Conservation (phyloP, 2,797 vertebrate genomes). For the Neopelma chrysocephalum region DNA sequence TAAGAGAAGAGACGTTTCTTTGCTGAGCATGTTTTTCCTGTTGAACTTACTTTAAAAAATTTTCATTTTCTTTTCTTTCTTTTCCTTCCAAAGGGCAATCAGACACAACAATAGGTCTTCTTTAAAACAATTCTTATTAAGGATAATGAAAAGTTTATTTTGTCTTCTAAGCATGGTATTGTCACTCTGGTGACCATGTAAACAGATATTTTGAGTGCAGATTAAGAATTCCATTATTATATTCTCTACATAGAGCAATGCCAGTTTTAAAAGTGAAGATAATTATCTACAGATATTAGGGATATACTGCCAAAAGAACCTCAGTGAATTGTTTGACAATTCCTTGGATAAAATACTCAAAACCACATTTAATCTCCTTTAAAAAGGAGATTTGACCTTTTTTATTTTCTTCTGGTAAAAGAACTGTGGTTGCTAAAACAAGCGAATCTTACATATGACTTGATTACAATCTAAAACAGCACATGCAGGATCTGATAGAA, state of each 20-base stretch:
- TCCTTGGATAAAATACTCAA: not conserved
- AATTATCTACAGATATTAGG: not conserved
- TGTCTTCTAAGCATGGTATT: not conserved
- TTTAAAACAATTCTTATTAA: conserved; percentile 14
- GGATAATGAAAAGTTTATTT: conserved; percentile 7
- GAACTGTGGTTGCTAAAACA: not conserved
- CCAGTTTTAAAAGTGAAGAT: not conserved
- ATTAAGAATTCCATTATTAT: conserved; percentile 1
- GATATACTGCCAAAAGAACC: not conserved
- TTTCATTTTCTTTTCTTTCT: not conserved
- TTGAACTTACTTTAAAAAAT: not conserved
- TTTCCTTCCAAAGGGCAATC: not conserved
- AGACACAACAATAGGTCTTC: not conserved
- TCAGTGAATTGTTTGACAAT: not conserved
- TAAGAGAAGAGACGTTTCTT: not conserved
- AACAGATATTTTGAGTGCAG: not conserved
- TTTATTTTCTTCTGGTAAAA: not conserved
- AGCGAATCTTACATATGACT: not conserved
- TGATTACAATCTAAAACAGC: not conserved
- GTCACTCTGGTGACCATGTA: not conserved
- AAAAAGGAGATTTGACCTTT: not conserved
- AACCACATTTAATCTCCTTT: not conserved
- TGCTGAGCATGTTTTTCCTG: not conserved
- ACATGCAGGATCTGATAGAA: not conserved
- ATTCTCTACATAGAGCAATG: not conserved